Evolutionary conservation across 1,140 invertebrate genomes (phyloP), one percentile per base, ranked within the genome.

Genomic region (Achroia grisella): DNA sequence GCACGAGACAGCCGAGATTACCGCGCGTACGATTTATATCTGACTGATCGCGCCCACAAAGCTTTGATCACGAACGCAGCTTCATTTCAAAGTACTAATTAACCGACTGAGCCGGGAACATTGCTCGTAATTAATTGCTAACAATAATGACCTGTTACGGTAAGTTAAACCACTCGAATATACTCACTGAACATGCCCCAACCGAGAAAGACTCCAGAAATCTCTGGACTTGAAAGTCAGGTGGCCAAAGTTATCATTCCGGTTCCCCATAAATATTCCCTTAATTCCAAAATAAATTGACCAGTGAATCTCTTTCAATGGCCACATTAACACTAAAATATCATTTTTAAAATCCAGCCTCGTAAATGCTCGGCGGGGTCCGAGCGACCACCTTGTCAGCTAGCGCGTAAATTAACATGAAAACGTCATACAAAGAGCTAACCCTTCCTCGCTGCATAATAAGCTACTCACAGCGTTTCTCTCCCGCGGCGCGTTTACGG

Each of bases 371-470:
- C 46, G 52, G 28, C 41, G 49, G 46, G 62, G 58, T 50, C 55
- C 34, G 39, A 43, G 39, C 56, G 76, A 77, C 79, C 79, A 81
- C 77, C 79, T 79, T 73, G 79, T 72, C 73, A 64, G 74, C 46
- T 52, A 52, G 57, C 49, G 58, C 70, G 73, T 83, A 80, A 83
- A 83, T 83, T 80, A 77, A 80, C 75, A 79, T 80, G 60, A 74
- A 77, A 75, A 71, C 76, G 72, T 77, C 79, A 73, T 58, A 80
- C 69, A 80, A 80, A 80, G 66, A 63, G 59, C 42, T 70, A 83
- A 79, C 76, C 79, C 79, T 82, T 75, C 65, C 56, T 58, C 69
- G 69, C 59, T 44, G 59, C 61, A 61, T 70, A 72, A 76, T 78
- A 78, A 79, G 76, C 53, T 56, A 62, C 52, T 48, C 59, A 23